Evolutionary conservation across 2,888 invertebrate genomes (phyloP).

Genomic region (Yponomeuta cagnagella): DNA sequence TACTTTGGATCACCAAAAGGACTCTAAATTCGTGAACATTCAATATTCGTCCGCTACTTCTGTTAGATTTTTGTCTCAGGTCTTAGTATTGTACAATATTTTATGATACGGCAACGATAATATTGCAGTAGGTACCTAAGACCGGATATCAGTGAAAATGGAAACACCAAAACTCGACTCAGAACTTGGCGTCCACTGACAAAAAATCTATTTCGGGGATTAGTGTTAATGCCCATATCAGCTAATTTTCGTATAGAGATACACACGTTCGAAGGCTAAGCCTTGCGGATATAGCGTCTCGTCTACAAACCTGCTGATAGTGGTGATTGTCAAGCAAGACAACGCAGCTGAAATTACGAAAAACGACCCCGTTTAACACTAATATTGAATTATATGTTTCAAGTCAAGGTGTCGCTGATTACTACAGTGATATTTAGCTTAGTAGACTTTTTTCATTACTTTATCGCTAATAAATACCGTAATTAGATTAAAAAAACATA

Average conservation of each 20-base stretch:
- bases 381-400: too few species aligned
- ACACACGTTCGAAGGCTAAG: conserved; percentile 8
- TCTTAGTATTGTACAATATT: not conserved
- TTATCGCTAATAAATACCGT: too few species aligned
- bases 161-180: not conserved
- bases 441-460: too few species aligned
- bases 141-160: not conserved
- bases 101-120: not conserved
- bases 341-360: too few species aligned
- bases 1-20: too few species aligned
- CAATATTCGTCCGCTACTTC: not conserved
- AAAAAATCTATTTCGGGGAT: conserved; percentile 4
- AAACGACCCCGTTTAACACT: too few species aligned
- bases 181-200: not conserved
- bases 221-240: conserved; percentile 4
- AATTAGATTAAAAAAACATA: too few species aligned
- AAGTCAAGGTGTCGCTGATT: too few species aligned
- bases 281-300: conserved; percentile 16
- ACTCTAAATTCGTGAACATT: too few species aligned
- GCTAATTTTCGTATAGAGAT: not conserved
- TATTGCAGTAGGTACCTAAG: not conserved
- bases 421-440: too few species aligned
- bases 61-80: not conserved
- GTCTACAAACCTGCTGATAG: too few species aligned
- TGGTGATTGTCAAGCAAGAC: too few species aligned